Conservation (phyloP, 2,888 invertebrate species). For the Frankliniella fusca region DNA sequence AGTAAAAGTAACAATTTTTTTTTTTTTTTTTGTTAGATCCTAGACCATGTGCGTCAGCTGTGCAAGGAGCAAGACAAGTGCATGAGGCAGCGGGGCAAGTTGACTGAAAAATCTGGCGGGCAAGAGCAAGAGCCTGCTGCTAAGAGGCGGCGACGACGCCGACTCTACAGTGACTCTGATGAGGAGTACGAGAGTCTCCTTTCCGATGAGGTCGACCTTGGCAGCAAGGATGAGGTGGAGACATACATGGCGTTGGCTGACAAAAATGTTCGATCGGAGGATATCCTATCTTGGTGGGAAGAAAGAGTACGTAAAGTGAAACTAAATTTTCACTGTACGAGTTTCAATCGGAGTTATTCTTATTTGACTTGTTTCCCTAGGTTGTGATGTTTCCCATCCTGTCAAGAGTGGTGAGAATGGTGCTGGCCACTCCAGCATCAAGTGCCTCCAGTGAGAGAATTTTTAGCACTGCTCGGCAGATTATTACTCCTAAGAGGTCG, state of each 20-base stretch:
- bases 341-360: background rate
- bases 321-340: no score
- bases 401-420: background rate
- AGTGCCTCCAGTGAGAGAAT: background rate
- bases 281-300: background rate
- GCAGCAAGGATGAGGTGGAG: slow-evolving; percentile 4
- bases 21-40: background rate
- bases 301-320: background rate
- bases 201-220: no score
- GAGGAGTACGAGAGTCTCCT: background rate
- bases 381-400: background rate
- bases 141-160: background rate
- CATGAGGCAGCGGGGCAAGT: background rate
- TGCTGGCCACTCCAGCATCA: background rate
- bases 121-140: background rate
- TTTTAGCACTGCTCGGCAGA: background rate
- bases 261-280: background rate
- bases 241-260: background rate
- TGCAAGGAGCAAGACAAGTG: background rate
- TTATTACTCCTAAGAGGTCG: background rate
- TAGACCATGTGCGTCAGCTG: background rate
- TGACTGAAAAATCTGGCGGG: background rate
- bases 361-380: background rate
- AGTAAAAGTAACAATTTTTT: background rate
- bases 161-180: background rate